phyloP scores from a whole-genome alignment of 2,113 vertebrate species.

The Columba livia region DNA sequence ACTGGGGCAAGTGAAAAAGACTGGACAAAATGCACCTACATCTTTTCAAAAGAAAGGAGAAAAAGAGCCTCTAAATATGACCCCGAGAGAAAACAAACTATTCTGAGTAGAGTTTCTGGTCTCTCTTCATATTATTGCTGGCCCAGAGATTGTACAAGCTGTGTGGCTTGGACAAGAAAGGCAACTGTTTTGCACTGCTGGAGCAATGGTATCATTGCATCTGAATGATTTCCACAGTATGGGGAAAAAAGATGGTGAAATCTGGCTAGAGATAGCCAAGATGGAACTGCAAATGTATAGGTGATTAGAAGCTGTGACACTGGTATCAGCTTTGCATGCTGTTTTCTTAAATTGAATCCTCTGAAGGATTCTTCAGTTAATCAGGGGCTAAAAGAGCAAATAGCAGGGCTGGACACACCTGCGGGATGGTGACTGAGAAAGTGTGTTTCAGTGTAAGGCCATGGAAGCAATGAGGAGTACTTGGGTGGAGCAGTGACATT shows the following conservation, averaged over 20 bases:
- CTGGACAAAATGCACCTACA: neutral
- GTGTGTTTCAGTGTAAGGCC: neutral
- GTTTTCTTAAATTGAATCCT: neutral
- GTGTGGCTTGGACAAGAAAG: neutral
- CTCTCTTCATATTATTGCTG: neutral
- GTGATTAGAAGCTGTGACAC: neutral
- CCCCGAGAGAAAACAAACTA: neutral
- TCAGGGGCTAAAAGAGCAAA: neutral
- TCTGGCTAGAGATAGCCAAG: neutral
- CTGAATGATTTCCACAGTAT: neutral
- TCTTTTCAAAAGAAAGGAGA: neutral
- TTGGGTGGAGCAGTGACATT: neutral
- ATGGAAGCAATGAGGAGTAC: neutral
- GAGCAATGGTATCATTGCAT: neutral
- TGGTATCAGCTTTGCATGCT: neutral
- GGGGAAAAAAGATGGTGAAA: neutral
- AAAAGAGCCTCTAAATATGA: neutral
- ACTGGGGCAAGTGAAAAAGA: neutral
- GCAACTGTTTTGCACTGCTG: rapidly evolving
- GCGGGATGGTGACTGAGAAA: neutral
- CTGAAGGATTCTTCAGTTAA: neutral
- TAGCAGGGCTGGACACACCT: neutral
- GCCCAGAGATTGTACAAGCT: neutral
- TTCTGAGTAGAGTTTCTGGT: neutral
- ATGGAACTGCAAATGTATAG: neutral